A percentile compares a stretch with the other conserved stretches of the same genome.
These are phyloP conservation scores for Garrulus glandarius DNA, from an alignment of 2,797 vertebrate species.

Conservation along the genomic window DNA sequence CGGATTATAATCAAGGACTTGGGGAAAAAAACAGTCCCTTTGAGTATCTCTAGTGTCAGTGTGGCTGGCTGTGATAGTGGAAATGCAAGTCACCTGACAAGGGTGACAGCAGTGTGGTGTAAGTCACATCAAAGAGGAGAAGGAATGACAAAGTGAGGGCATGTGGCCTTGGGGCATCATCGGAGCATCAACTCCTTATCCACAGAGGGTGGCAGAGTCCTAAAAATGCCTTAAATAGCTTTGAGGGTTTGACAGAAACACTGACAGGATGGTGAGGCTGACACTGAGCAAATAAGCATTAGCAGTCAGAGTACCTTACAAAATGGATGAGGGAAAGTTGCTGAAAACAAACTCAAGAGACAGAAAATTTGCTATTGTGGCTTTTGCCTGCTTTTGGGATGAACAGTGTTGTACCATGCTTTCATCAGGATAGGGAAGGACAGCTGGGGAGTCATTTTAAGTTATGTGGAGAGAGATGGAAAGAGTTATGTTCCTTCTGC, in stretches of 20 bases:
- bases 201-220: background rate
- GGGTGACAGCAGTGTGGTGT: background rate
- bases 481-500: background rate
- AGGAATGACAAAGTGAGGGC: background rate
- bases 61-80: background rate
- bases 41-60: background rate
- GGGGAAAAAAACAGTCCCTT: accelerated
- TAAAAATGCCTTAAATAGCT: background rate
- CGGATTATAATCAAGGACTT: background rate
- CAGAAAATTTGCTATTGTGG: background rate
- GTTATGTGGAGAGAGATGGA: background rate
- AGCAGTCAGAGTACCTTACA: background rate
- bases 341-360: background rate
- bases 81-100: background rate
- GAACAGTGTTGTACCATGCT: background rate
- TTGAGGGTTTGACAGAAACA: background rate
- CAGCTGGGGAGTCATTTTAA: background rate
- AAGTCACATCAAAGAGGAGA: background rate
- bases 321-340: background rate
- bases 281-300: background rate
- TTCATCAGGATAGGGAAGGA: background rate
- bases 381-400: background rate
- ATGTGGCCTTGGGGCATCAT: background rate
- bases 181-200: background rate
- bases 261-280: background rate